These are phyloP conservation scores for Mola mola DNA, from an alignment of 2,113 vertebrate species.

Conservation along the genomic window DNA sequence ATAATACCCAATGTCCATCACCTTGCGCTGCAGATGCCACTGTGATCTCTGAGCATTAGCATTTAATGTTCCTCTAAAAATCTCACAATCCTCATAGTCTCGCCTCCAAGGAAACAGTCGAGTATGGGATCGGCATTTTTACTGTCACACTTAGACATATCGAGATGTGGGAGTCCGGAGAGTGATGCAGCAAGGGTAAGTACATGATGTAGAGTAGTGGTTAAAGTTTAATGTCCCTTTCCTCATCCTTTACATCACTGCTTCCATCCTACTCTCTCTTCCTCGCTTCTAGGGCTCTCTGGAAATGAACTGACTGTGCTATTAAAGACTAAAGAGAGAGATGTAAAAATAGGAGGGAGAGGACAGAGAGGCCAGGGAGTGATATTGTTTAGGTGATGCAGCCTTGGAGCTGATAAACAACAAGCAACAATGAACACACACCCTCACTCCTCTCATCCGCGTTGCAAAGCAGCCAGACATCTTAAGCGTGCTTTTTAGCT, in stretches of 20 bases:
- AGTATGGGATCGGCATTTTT: conserved; percentile 18
- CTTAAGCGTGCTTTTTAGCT: no score
- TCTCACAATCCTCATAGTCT: conserved; percentile 7
- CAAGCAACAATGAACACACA: conserved; percentile 5
- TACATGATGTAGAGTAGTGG: conserved; percentile 38
- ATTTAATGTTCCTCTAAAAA: conserved; percentile 18
- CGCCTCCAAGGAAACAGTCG: neutral
- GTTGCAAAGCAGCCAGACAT: conserved; percentile 5
- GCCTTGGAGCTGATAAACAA: conserved; percentile 12
- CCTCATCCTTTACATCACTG: conserved; percentile 53
- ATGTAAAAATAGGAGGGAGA: conserved; percentile 33
- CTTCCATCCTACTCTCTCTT: conserved; percentile 23
- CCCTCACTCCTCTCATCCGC: neutral
- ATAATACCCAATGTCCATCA: conserved; percentile 30
- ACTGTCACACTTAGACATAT: conserved; percentile 8
- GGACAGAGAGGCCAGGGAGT: neutral
- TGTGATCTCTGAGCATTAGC: neutral
- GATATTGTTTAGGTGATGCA: conserved; percentile 29
- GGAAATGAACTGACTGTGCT: conserved; percentile 36
- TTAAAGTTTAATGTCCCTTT: conserved; percentile 70
- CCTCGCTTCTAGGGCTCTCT: neutral
- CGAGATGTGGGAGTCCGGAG: neutral
- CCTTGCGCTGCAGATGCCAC: conserved; percentile 24
- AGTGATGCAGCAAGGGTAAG: conserved; percentile 18
- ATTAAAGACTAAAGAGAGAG: conserved; percentile 18